Evolutionary conservation across 2,888 invertebrate genomes (phyloP), one percentile per base, ranked within the genome.

Genomic region (Dendrolimus pini): DNA sequence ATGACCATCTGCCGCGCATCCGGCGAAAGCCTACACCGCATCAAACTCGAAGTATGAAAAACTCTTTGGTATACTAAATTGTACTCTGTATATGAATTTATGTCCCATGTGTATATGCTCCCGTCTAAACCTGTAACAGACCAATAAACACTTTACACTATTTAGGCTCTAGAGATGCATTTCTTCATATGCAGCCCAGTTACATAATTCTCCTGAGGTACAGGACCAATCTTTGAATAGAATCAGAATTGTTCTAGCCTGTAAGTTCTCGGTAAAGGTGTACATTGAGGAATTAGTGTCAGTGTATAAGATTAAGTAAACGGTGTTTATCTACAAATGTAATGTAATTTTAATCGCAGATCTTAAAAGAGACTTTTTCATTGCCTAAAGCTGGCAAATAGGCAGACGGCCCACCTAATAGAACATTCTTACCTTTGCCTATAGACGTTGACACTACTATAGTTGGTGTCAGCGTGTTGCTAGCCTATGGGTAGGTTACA

Each of bases 41-140:
- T 97, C 68, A 97, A 80, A 10, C 95, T 94, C 61, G 96, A 95
- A 59, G 97, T 96, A 75, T 96, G 94, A 80, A 98, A 97, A 10
- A 97, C 95, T 76, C 96, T 93, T 74, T 95, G 94, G 77, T 95
- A 95, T 54, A 95, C 91, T 68, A 95, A 91, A 67, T 94, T 95
- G 72, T 93, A 94, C 77, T 96, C 96, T 1, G 96, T 95, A 64
- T 93, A 95, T 74, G 95, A 95, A 80, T 97, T 97, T 42, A 98
- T 96, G 77, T 98, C 97, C 98, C 98, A 98, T 0, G 97, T 95
- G 72, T 95, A 97, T 75, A 98, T 96, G 72, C 96, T 96, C 12
- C 98, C 98, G 82, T 98, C 98, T 76, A 98, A 95, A 0, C 97
- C 98, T 47, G 47, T 10, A 47, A 30, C 1, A 18, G 1, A 2